Percentiles rank a stretch among this genome's conserved stretches.
Conservation (phyloP, 2,797 vertebrate genomes). For the Muscicapa comitata region DNA sequence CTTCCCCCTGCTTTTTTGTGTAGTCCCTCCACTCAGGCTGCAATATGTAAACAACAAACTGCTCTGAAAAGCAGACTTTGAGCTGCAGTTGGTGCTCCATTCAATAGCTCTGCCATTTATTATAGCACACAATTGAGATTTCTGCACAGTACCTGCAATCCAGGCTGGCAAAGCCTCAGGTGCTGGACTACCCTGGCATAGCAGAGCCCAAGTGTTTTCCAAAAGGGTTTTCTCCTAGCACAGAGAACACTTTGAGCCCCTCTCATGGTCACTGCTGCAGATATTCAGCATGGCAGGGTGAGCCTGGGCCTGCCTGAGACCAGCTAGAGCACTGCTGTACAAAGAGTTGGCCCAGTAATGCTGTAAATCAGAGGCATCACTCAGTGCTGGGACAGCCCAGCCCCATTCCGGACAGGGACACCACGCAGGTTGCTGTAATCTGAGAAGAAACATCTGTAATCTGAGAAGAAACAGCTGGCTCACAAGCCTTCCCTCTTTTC, state of each 20-base stretch:
- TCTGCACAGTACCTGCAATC: background rate
- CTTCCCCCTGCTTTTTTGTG: background rate
- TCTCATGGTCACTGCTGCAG: background rate
- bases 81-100: background rate
- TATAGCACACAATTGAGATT: background rate
- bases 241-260: background rate
- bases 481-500: background rate
- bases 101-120: background rate
- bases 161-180: background rate
- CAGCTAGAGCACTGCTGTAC: background rate
- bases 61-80: background rate
- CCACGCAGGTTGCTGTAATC: background rate
- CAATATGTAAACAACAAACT: background rate
- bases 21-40: background rate
- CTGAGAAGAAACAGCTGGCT: conserved; percentile 39
- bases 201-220: background rate
- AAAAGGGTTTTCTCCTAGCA: background rate
- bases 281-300: background rate
- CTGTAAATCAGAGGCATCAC: background rate
- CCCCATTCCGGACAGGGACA: background rate
- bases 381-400: background rate
- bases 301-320: background rate
- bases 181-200: background rate
- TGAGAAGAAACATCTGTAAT: background rate
- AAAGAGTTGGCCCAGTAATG: background rate